A percentile compares a stretch with the other conserved stretches of the same genome.
These are phyloP conservation scores for Mesaphorura yosii DNA, from an alignment of 1,140 invertebrate genomes.

Conservation along the genomic window DNA sequence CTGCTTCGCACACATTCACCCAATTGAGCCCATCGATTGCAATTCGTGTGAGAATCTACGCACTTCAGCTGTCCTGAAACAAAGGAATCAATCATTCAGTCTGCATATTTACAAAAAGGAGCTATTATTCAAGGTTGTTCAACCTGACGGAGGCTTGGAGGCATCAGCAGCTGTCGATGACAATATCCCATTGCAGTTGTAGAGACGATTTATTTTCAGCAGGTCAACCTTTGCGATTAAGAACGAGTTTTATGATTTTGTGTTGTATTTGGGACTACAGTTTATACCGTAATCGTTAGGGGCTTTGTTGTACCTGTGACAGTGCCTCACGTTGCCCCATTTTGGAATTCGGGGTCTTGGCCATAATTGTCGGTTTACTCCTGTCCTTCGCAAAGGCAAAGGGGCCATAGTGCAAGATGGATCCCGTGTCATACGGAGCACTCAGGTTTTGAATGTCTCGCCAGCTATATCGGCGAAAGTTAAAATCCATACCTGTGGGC, in stretches of 20 bases:
- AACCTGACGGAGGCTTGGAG: not conserved
- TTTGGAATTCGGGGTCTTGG: constrained; percentile 35
- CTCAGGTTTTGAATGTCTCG: constrained; percentile 37
- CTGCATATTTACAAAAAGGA: too few species aligned
- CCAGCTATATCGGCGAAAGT: constrained; percentile 40
- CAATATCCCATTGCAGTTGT: constrained; percentile 24
- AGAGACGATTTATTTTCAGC: constrained; percentile 31
- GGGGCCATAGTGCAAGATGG: constrained; percentile 45
- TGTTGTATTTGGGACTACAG: not conserved
- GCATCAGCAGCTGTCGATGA: not conserved
- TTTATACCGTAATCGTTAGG: too few species aligned
- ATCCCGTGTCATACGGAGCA: constrained; percentile 43
- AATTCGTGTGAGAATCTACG: constrained; percentile 31
- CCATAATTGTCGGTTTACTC: constrained; percentile 41
- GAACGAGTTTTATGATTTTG: not conserved
- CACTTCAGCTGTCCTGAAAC: constrained; percentile 17
- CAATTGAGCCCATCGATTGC: constrained; percentile 27
- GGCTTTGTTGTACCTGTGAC: constrained; percentile 27
- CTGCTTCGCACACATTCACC: constrained; percentile 29
- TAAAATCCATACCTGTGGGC: constrained; percentile 36
- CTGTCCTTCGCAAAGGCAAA: constrained; percentile 43
- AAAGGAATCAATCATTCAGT: not conserved
- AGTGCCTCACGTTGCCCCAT: constrained; percentile 42
- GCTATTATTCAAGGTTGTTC: not conserved
- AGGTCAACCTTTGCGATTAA: constrained; percentile 30